Base-by-base conservation (phyloP, 1,140 invertebrate genomes). In the Saccostrea glomerata region DNA sequence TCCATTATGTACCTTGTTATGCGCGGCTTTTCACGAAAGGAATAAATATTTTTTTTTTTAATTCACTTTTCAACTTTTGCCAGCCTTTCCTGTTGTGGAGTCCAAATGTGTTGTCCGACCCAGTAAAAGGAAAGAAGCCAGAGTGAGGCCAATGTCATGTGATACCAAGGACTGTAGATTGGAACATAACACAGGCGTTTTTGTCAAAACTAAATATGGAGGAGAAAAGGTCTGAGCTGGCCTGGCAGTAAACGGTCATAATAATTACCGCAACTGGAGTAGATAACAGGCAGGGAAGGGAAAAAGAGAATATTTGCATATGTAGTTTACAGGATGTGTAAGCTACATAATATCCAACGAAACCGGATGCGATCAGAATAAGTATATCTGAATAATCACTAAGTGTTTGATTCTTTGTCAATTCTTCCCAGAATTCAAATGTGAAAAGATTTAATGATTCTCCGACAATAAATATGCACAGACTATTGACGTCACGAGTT, bases 51-150 rank as follows among this genome's bases (percentile, higher is more conserved):
- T 2, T n/a, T n/a, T n/a, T n/a, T n/a, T n/a, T n/a, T n/a, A 3
- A 47, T 3, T 91, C 88, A 95, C 95, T 98, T 99, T 93, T 99
- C 98, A 0, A 98, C 99, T 12, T 98, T 97, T 0, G 98, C 98
- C 85, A 99, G 96, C 96, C 98, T 97, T 95, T 99, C 98, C 92
- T 98, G 98, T 95, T 99, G 98, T 0, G 99, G 98, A 4, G 97
- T 98, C 98, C 98, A 99, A 82, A 99, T 98, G 93, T 99, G 98
- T 82, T 99, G 95, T 0, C 98, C 98, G n/a, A 99, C 97, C 98
- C 98, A 99, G 0, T 98, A 98, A 94, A 99, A 98, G 0, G 98
- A 98, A 2, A 99, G 94, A 30, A 77, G 89, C 23, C 99, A 95
- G 3, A 86, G n/a, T 13, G 86, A n/a, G 0, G 87, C 86, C 5